Evolutionary conservation across 2,797 vertebrate species (phyloP), one percentile per base, ranked within the genome.

Genomic region (Tauraco hartlaubi): DNA sequence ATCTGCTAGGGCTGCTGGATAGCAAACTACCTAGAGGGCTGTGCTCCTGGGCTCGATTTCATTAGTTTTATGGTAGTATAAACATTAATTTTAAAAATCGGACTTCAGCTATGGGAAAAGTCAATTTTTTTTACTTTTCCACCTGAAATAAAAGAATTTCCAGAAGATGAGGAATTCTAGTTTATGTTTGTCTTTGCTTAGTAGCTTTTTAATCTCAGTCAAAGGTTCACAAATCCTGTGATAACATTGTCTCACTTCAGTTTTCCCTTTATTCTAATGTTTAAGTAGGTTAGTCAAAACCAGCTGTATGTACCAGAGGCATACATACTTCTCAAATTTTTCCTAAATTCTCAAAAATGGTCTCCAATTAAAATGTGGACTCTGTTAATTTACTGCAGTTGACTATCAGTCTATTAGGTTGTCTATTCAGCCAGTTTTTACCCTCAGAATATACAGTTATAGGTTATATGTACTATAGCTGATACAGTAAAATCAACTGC

Each of bases 251-350:
- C 46, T 82, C 55, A 19, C 3, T 89, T 88, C 26, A 72, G 5
- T 81, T 84, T 85, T 67, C 43, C 54, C 52, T 74, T 37, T 17
- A 63, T 51, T 46, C 15, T 88, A 35, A 58, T 71, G 54, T 37
- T 69, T 55, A 66, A 87, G 17, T 66, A 90, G 15, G 21, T 80
- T 77, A 72, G 51, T 68, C 62, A 76, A 81, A 91, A 85, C 21
- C 43, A 75, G 11, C 22, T 72, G 8, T 49, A 26, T 28, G 9
- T 86, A 28, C 46, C 61, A 29, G 35, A 86, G 44, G 7, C 11
- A 9, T 16, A 18, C 0, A 0, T 44, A n/a, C 49, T 55, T 94
- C 62, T 74, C n/a, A 74, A 20, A 78, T 77, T 56, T 41, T 56
- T 48, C 25, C 39, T 68, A 29, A 63, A 46, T 81, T 89, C 77